Evolutionary conservation across 2,113 vertebrate genomes (phyloP), one percentile per base, ranked within the genome.

Genomic region (Sardina pilchardus): DNA sequence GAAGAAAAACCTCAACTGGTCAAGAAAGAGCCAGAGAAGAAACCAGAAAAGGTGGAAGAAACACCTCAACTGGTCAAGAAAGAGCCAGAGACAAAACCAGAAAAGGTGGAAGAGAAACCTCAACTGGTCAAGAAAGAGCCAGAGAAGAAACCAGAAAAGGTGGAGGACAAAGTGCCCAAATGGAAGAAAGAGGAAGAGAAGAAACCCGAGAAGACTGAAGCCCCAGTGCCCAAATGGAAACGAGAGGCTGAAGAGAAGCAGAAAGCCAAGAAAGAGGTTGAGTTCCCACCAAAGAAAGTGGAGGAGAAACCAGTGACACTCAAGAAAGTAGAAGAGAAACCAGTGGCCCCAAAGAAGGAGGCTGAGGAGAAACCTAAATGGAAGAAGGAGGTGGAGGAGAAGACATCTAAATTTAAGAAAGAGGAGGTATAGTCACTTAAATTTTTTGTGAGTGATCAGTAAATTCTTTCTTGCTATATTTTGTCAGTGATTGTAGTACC

Each of bases 41-140:
- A 84, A 45, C 26, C 44, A 30, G 45, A 43, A 53, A 50, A 86
- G 44, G 86, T 85, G 16, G 50, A 89, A 21, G 43, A 89, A 92
- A 36, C 59, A 87, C 6, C 91, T 42, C 39, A 42, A 42, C 39
- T 42, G 39, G 39, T 42, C 39, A 42, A 91, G 56, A 90, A 92
- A 4, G 39, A 24, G 86, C 90, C 42, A 86, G 88, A 42, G 81
- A 83, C 26, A 92, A 36, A 71, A 87, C 6, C 91, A 91, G 56
- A 90, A 92, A 4, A 24, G 86, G 90, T 36, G 85, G 88, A 42
- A 80, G 83, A 34, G 43, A 85, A 45, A 87, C 59, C 71, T 36
- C 71, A 78, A 34, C 85, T 59, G 42, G 14, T 39, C 39, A 50
- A 85, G 36, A 78, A 88, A 45, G 82, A 88, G 53, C 85, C 81